phyloP scores from a whole-genome alignment of 2,113 vertebrate genomes.

The Misgurnus mizolepis region DNA sequence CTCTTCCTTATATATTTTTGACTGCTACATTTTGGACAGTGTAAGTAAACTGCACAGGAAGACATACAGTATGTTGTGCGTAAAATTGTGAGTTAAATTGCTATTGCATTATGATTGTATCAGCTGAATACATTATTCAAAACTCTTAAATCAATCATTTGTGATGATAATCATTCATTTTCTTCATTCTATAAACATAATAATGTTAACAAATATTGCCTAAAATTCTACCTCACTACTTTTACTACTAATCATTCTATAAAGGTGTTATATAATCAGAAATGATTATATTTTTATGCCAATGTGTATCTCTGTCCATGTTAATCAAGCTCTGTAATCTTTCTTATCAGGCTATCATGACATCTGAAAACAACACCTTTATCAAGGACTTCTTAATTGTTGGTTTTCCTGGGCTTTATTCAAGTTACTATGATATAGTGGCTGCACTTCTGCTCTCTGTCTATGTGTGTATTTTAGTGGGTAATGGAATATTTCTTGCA shows the following conservation, averaged over 20 bases:
- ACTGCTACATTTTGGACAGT: not conserved
- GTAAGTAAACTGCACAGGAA: not conserved
- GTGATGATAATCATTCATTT: too few species aligned
- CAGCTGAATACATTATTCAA: too few species aligned
- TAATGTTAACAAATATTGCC: too few species aligned
- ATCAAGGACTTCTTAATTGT: constrained; percentile 58
- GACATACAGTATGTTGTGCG: not conserved
- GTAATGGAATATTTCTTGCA: not conserved
- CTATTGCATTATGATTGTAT: not conserved
- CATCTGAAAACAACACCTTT: constrained; percentile 53
- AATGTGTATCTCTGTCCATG: not conserved
- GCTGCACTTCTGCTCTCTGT: constrained; percentile 53
- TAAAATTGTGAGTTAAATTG: not conserved
- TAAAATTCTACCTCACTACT: too few species aligned
- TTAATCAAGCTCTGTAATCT: not conserved
- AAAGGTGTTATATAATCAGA: too few species aligned
- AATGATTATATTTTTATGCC: too few species aligned
- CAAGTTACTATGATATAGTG: constrained; percentile 35
- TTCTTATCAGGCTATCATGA: constrained; percentile 52
- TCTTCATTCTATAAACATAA: too few species aligned
- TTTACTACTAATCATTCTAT: too few species aligned
- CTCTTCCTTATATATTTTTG: not conserved
- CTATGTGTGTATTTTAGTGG: constrained; percentile 51
- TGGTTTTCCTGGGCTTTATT: constrained; percentile 58
- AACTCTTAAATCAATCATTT: too few species aligned